A percentile compares a stretch with the other conserved stretches of the same genome.
These are phyloP conservation scores for Cryptotermes secundus DNA, from an alignment of 1,140 invertebrate genomes.

Conservation along the genomic window DNA sequence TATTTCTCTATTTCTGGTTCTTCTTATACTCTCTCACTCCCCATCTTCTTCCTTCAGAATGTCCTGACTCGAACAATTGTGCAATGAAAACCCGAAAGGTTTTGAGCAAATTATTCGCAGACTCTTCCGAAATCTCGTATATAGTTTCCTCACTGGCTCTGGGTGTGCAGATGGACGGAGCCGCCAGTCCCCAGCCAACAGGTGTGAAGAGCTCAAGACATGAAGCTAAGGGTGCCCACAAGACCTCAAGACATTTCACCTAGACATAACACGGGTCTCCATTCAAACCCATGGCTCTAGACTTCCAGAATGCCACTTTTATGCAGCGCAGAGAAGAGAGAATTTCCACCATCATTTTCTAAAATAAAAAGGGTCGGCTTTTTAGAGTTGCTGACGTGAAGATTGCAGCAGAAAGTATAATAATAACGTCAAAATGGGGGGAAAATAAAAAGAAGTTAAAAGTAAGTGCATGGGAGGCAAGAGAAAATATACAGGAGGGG, in stretches of 20 bases:
- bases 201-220: too few relatives aligned
- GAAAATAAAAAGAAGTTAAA: not conserved
- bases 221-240: not conserved
- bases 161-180: too few relatives aligned
- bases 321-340: not conserved
- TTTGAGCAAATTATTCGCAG: too few relatives aligned
- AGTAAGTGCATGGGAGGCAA: not conserved
- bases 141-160: too few relatives aligned
- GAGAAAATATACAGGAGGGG: not conserved
- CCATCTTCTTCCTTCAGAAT: too few relatives aligned
- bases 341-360: conserved; percentile 7
- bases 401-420: not conserved
- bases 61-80: too few relatives aligned
- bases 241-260: not conserved
- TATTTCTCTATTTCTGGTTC: too few relatives aligned
- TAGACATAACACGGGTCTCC: not conserved
- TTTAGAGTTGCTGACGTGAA: not conserved
- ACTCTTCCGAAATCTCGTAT: too few relatives aligned
- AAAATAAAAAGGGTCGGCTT: conserved; percentile 2
- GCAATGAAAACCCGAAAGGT: too few relatives aligned
- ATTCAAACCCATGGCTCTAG: not conserved
- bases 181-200: too few relatives aligned
- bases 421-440: not conserved
- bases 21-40: too few relatives aligned
- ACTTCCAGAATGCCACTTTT: not conserved